A percentile compares a stretch with the other conserved stretches of the same genome.
Evolutionary conservation across 2,797 vertebrate species (phyloP).

Genomic region (Myotis myotis): DNA sequence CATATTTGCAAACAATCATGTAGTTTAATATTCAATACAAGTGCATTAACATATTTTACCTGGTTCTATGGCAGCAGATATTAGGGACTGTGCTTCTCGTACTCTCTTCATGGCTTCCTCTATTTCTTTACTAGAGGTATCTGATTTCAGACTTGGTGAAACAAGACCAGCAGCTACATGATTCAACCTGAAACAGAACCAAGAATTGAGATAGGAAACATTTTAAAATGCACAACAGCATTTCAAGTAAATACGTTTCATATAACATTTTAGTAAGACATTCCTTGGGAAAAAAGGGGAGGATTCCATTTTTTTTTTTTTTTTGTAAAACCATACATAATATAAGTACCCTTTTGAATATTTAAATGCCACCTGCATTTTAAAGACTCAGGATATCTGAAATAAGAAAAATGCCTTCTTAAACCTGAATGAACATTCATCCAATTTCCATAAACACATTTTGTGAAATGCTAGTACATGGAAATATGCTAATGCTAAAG

Average conservation of each 20-base stretch:
- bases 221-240: not conserved
- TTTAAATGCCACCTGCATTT: not conserved
- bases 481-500: not conserved
- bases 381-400: not conserved
- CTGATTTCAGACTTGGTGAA: conserved; percentile 93
- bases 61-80: conserved; percentile 98
- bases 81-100: conserved; percentile 96
- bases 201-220: not conserved
- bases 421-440: not conserved
- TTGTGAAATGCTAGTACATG: not conserved
- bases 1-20: not conserved
- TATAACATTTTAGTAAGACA: not conserved
- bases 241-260: not conserved
- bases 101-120: conserved; percentile 99
- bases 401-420: not conserved
- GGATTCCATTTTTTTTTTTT: not conserved
- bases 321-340: not conserved
- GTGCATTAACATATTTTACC: conserved; percentile 81
- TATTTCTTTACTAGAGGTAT: conserved; percentile 97
- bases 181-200: conserved; percentile 89
- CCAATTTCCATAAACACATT: not conserved
- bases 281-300: not conserved
- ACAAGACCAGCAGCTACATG: conserved; percentile 94
- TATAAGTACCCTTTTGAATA: not conserved
- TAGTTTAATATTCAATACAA: not conserved